Base-by-base conservation (phyloP, 2,797 vertebrate species). In the Apodemus agrarius region DNA sequence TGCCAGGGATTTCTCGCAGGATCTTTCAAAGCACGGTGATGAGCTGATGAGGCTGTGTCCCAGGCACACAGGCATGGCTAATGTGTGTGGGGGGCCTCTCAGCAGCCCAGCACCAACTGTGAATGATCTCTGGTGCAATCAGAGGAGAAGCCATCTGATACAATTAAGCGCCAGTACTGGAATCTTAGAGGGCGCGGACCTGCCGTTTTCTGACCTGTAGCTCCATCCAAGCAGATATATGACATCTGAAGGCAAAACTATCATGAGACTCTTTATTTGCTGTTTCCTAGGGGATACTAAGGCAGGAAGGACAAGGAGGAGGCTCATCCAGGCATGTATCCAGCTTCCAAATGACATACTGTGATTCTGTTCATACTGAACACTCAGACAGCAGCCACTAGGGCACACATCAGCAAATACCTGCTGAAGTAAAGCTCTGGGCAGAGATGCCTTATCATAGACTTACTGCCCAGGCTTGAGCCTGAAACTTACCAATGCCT, bases 241-340 rank as follows among this genome's bases (percentile, higher is more conserved):
- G 91, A 96, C 83, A 98, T 96, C 75, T 97, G 96, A 98, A 98
- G 97, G 96, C 82, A 85, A 95, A 98, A 97, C 88, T 96, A 88
- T 79, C 87, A 89, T 13, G 43, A 87, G 61, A 83, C 93, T 95
- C 82, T 96, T 97, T 93, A 37, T 1, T 17, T 40, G 46, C 49
- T 46, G 75, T 61, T 95, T 49, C 61, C 12, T 14, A n/a, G 57
- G 79, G 82, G 89, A 46, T 85, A 96, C 61, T 72, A 16, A 76
- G 34, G 10, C 34, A 82, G 81, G 11, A 87, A 88, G 82, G 61
- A 61, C 26, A 43, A 91, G 67, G 37, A 91, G 67, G 37, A 78
- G 54, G 61, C 40, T 89, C 9, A 57, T 65, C 29, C 29, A 24
- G 0, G 40, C 0, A 6, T 54, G 40, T 11, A 54, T 24, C 34